Conservation (phyloP, 2,888 invertebrate genomes). For the Drosophila birchii region DNA sequence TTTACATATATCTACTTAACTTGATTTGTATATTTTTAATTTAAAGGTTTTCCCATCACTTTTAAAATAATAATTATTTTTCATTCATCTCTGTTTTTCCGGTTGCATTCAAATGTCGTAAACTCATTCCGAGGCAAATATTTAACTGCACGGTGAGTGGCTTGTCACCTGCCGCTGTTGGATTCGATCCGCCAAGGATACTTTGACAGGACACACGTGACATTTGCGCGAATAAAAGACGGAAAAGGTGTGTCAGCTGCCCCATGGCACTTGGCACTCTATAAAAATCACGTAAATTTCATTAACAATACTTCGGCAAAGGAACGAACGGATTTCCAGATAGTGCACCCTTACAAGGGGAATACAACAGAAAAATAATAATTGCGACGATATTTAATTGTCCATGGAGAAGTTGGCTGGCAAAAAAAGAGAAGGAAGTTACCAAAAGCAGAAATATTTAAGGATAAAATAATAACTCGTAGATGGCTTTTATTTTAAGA, state of each 20-base stretch:
- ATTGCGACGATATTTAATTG: slow-evolving; percentile 74
- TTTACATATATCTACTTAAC: too few relatives aligned
- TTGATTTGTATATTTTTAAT: neutral
- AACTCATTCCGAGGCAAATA: slow-evolving; percentile 33
- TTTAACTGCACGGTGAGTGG: slow-evolving; percentile 18
- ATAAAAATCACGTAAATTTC: slow-evolving; percentile 70
- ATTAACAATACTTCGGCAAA: slow-evolving; percentile 59
- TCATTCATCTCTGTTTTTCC: neutral
- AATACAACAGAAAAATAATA: slow-evolving; percentile 61
- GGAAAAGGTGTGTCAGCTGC: slow-evolving; percentile 23
- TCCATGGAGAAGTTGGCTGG: slow-evolving; percentile 51
- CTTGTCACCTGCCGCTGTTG: slow-evolving; percentile 27
- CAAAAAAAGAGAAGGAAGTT: slow-evolving; percentile 50
- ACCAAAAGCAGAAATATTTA: neutral
- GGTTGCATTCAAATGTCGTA: neutral
- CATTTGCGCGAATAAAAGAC: slow-evolving; percentile 45
- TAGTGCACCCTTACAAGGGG: slow-evolving; percentile 21
- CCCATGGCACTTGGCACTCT: slow-evolving; percentile 35
- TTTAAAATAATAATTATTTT: slow-evolving; percentile 3
- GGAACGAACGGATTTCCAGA: slow-evolving; percentile 18
- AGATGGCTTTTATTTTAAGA: neutral
- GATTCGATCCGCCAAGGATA: slow-evolving; percentile 7
- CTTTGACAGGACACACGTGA: slow-evolving; percentile 58
- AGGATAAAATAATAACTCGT: neutral
- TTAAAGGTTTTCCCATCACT: neutral